A percentile compares a stretch with the other conserved stretches of the same genome.
Conservation (phyloP, 2,113 vertebrate species). For the Bufo bufo region DNA sequence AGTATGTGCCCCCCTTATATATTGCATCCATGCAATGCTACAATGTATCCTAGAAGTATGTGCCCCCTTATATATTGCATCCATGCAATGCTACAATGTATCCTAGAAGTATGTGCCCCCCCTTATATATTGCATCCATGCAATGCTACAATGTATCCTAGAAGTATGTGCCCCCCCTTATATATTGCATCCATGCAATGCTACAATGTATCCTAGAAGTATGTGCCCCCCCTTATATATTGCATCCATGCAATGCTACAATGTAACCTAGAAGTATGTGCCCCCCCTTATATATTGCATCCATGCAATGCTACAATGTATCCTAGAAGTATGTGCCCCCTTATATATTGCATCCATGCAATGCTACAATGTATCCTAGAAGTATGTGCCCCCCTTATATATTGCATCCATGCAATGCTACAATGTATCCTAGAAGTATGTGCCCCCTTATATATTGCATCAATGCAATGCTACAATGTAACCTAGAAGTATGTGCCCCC, state of each 20-base stretch:
- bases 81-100: not conserved
- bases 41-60: not conserved
- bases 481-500: too few species aligned
- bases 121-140: too few species aligned
- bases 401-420: not conserved
- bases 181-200: too few species aligned
- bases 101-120: too few species aligned
- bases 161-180: not conserved
- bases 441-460: not conserved
- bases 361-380: not conserved
- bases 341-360: not conserved
- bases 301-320: not conserved
- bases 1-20: too few species aligned
- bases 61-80: not conserved
- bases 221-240: not conserved
- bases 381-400: too few species aligned
- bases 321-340: not conserved
- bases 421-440: not conserved
- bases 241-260: not conserved
- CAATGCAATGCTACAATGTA: not conserved
- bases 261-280: too few species aligned
- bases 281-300: too few species aligned
- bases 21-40: not conserved
- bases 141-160: not conserved
- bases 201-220: not conserved